Evolutionary conservation across 1,140 invertebrate genomes (phyloP).

Genomic region (Drosophila kohkoa): DNA sequence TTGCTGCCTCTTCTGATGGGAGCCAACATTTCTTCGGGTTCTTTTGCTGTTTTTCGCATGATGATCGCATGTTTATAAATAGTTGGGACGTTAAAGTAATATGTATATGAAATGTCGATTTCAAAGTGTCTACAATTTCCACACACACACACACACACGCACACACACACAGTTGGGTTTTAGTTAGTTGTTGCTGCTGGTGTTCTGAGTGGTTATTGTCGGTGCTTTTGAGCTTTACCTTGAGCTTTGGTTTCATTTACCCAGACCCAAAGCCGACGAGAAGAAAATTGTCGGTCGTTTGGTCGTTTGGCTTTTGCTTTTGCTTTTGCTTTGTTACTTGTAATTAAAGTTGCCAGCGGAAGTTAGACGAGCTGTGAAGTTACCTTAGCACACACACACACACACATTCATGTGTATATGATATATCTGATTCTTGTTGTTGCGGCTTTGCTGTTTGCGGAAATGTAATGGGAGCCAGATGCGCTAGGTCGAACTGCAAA

Average conservation of each 20-base stretch:
- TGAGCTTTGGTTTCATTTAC: conserved; percentile 75
- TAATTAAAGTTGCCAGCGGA: conserved; percentile 79
- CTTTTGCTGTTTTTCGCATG: conserved; percentile 42
- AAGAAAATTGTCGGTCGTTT: conserved; percentile 66
- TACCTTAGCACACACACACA: conserved; percentile 28
- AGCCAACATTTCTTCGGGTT: conserved; percentile 38
- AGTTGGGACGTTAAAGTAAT: conserved; percentile 63
- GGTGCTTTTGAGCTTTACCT: conserved; percentile 67
- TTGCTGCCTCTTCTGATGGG: conserved; percentile 30
- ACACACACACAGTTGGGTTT: background rate
- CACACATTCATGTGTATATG: conserved; percentile 2
- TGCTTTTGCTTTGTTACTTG: conserved; percentile 56
- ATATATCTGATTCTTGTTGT: conserved; percentile 28
- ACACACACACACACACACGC: conserved; percentile 27
- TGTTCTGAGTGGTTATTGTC: conserved; percentile 40
- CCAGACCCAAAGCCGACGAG: conserved; percentile 23
- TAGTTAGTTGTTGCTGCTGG: background rate
- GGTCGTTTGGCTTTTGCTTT: conserved; percentile 22
- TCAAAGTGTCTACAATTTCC: conserved; percentile 64
- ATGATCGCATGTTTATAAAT: conserved; percentile 81
- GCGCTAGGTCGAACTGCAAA: conserved; percentile 52
- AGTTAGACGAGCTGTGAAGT: conserved; percentile 77
- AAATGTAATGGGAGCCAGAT: conserved; percentile 67
- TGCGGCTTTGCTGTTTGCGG: conserved; percentile 48
- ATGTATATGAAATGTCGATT: conserved; percentile 71